phyloP scores from a whole-genome alignment of 2,113 vertebrate species.

The Chroicocephalus ridibundus region DNA sequence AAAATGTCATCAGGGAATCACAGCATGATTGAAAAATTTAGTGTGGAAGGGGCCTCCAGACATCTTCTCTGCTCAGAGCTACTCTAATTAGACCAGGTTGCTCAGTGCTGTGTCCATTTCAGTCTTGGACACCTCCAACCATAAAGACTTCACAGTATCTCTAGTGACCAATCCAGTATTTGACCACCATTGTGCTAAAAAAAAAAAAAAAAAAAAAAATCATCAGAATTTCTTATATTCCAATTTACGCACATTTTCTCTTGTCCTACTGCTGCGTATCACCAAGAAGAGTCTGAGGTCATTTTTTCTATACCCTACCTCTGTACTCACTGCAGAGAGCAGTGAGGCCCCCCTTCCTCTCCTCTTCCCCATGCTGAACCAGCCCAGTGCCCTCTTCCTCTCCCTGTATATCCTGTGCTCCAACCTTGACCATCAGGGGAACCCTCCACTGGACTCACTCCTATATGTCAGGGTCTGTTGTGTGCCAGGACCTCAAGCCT shows the following conservation, averaged over 20 bases:
- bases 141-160: not conserved
- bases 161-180: not conserved
- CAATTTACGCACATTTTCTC: not conserved
- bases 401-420: not conserved
- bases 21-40: not conserved
- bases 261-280: not conserved
- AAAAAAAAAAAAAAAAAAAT: not conserved
- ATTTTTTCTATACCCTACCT: not conserved
- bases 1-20: not conserved
- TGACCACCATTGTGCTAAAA: fast-evolving
- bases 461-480: not conserved
- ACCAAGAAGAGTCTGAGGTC: not conserved
- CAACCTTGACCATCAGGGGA: fast-evolving
- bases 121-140: not conserved
- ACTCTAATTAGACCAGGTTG: not conserved
- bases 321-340: not conserved
- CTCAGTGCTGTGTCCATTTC: not conserved
- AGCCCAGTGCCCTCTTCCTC: not conserved
- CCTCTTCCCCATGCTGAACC: fast-evolving
- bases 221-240: not conserved
- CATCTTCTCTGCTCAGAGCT: not conserved
- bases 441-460: not conserved
- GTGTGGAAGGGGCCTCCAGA: not conserved
- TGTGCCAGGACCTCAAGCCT: not conserved
- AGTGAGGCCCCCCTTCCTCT: not conserved